Evolutionary conservation across 2,797 vertebrate genomes (phyloP).

Genomic region (Denticeps clupeoides): DNA sequence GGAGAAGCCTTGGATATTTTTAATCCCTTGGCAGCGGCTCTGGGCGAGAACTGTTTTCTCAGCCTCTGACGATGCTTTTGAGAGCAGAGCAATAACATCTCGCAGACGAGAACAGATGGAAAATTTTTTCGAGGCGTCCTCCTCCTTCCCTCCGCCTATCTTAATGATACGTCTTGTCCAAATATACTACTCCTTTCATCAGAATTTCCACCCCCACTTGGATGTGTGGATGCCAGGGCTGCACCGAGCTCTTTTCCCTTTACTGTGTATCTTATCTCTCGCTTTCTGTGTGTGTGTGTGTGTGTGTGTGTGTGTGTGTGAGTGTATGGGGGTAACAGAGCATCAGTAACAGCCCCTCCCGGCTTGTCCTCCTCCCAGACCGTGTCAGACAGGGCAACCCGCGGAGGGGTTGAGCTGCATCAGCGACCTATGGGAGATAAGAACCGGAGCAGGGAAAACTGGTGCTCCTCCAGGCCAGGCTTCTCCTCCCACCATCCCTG

Average conservation of each 20-base stretch:
- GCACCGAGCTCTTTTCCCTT: conserved; percentile 39
- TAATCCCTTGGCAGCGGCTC: conserved; percentile 41
- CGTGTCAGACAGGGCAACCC: conserved; percentile 40
- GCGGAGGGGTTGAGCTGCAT: conserved; percentile 24
- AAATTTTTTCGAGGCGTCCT: conserved; percentile 59
- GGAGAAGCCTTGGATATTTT: conserved; percentile 40
- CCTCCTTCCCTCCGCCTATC: conserved; percentile 58
- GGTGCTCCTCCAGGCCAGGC: conserved; percentile 28
- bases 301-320: conserved; percentile 11
- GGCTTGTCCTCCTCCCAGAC: conserved; percentile 47
- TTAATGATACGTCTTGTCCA: conserved; percentile 75
- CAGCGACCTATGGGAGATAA: conserved; percentile 14
- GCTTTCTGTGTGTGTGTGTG: conserved; percentile 11
- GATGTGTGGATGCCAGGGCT: conserved; percentile 62
- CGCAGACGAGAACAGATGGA: conserved; percentile 68
- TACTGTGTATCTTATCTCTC: conserved; percentile 63
- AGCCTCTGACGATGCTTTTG: conserved; percentile 33
- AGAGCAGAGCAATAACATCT: conserved; percentile 55
- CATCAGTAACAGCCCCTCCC: conserved; percentile 59
- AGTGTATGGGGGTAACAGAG: conserved; percentile 40
- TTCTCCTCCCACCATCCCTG: not conserved
- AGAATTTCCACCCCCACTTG: conserved; percentile 64
- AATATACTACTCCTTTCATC: conserved; percentile 75
- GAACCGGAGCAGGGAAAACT: conserved; percentile 38
- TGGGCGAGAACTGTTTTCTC: conserved; percentile 33